Percentiles rank a stretch among this genome's conserved stretches.
phyloP scores from a whole-genome alignment of 1,140 invertebrate species.

The Drosophila pallidifrons region DNA sequence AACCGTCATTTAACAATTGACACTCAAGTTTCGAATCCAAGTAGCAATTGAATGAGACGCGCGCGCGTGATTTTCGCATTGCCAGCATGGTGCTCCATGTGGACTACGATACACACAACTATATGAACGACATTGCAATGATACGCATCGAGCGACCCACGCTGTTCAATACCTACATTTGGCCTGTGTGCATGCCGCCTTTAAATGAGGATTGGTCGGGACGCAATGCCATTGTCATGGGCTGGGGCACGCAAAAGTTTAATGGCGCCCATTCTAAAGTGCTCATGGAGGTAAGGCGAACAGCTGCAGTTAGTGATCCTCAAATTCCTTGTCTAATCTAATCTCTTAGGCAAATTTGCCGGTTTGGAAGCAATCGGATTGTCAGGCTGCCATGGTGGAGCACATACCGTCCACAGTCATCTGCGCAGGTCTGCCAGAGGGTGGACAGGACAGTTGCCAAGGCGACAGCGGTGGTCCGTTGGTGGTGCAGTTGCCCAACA shows the following conservation, averaged over 20 bases:
- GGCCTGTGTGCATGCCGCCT: conserved; percentile 93
- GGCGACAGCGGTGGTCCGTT: conserved; percentile 95
- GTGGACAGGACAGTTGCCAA: conserved; percentile 92
- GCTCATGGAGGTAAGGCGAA: conserved; percentile 89
- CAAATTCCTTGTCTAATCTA: background rate
- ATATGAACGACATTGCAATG: conserved; percentile 93
- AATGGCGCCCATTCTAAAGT: conserved; percentile 89
- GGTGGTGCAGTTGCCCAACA: conserved; percentile 88
- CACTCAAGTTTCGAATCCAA: background rate
- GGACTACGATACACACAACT: conserved; percentile 88
- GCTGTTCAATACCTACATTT: conserved; percentile 91
- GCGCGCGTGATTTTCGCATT: conserved; percentile 88
- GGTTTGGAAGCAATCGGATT: conserved; percentile 91
- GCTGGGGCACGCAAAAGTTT: conserved; percentile 91
- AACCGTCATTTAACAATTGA: background rate
- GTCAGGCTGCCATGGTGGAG: conserved; percentile 88
- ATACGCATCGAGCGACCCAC: conserved; percentile 89
- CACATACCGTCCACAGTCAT: conserved; percentile 88
- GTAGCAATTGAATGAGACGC: conserved; percentile 86
- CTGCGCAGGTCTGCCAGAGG: conserved; percentile 90
- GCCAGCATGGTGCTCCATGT: conserved; percentile 88
- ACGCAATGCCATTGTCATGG: conserved; percentile 89
- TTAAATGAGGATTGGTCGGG: conserved; percentile 87
- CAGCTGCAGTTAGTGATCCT: background rate
- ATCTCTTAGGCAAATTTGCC: conserved; percentile 88